Percentiles rank a stretch among this genome's conserved stretches.
Evolutionary conservation across 2,888 invertebrate species (phyloP).

Genomic region (Eumerus sabulonum): DNA sequence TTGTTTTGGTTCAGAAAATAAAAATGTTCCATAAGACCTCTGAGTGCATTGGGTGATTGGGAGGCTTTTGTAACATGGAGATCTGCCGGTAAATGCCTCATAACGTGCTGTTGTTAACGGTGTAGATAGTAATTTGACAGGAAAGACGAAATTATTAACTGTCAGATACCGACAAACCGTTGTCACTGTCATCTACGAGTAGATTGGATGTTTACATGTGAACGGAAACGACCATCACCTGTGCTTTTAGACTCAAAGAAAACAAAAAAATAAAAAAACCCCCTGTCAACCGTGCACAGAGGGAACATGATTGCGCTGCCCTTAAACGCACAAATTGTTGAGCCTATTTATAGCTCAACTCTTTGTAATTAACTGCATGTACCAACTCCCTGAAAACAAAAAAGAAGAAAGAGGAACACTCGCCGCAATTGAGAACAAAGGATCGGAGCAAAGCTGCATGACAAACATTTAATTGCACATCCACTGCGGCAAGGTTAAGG

Average conservation of each 20-base stretch:
- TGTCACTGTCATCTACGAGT: neutral
- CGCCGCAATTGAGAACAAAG: constrained; percentile 28
- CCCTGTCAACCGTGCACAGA: too few relatives aligned
- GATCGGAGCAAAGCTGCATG: constrained; percentile 14
- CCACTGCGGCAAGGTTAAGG: constrained; percentile 52
- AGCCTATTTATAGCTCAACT: constrained; percentile 37
- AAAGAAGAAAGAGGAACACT: too few relatives aligned
- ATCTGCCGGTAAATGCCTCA: too few relatives aligned
- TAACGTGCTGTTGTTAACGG: too few relatives aligned
- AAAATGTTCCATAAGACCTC: too few relatives aligned
- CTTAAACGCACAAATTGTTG: neutral
- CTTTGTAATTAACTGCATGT: constrained; percentile 15
- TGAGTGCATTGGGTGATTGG: too few relatives aligned
- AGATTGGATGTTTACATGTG: constrained; percentile 39
- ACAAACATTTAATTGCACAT: constrained; percentile 14
- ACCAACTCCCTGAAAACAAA: neutral
- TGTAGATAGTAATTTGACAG: neutral
- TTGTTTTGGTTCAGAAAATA: neutral
- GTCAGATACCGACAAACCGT: too few relatives aligned
- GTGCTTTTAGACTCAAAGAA: neutral
- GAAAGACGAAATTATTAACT: too few relatives aligned
- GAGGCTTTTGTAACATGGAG: too few relatives aligned
- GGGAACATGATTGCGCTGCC: too few relatives aligned
- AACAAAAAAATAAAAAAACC: too few relatives aligned
- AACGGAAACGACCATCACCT: constrained; percentile 38